Evolutionary conservation across 2,113 vertebrate genomes (phyloP).

Genomic region (Macquaria australasica): DNA sequence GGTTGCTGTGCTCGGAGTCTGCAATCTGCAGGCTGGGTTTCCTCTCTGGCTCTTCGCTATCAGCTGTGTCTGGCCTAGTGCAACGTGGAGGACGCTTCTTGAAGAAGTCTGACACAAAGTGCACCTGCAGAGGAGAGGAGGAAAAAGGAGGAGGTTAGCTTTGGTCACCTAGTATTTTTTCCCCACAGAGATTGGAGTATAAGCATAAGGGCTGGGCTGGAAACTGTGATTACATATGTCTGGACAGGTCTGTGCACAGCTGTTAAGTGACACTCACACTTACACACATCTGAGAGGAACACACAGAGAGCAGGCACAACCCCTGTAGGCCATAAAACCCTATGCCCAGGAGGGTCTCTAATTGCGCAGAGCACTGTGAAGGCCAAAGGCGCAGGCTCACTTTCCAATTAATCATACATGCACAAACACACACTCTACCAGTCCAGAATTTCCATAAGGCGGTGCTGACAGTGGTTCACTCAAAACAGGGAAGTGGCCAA

Average conservation of each 20-base stretch:
- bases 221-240: conserved; percentile 72
- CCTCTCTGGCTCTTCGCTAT: conserved; percentile 81
- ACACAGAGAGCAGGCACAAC: conserved; percentile 69
- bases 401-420: conserved; percentile 63
- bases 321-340: conserved; percentile 68
- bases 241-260: conserved; percentile 53
- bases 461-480: conserved; percentile 60
- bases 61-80: conserved; percentile 52
- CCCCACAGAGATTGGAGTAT: neutral
- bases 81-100: conserved; percentile 83
- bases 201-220: conserved; percentile 56
- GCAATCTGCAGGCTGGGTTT: conserved; percentile 89
- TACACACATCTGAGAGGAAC: conserved; percentile 66
- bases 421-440: conserved; percentile 1
- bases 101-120: conserved; percentile 92
- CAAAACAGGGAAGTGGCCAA: conserved; percentile 61
- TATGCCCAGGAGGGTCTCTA: conserved; percentile 64
- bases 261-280: conserved; percentile 49
- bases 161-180: conserved; percentile 28
- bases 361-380: conserved; percentile 60
- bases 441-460: conserved; percentile 50
- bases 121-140: conserved; percentile 82
- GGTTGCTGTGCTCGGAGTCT: conserved; percentile 86
- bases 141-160: neutral
- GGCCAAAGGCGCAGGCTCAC: conserved; percentile 57